A percentile compares a stretch with the other conserved stretches of the same genome.
phyloP scores from a whole-genome alignment of 1,140 invertebrate species.

The Diploscapter pachys region DNA sequence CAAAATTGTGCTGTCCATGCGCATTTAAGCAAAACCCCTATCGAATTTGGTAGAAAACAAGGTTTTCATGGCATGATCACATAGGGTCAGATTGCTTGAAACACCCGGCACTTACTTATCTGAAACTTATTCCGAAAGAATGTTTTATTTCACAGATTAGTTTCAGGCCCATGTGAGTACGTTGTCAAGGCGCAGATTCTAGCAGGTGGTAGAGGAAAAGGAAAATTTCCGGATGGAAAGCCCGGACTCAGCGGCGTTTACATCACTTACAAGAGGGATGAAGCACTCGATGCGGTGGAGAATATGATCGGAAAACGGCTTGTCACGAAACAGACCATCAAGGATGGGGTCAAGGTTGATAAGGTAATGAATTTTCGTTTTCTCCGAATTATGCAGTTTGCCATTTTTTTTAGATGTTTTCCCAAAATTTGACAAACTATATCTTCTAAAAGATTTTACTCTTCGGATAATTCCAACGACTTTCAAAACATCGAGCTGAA shows the following conservation, averaged over 20 bases:
- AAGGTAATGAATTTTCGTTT: constrained; percentile 62
- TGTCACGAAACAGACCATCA: constrained; percentile 92
- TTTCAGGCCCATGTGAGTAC: constrained; percentile 70
- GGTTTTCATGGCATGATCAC: too few relatives aligned
- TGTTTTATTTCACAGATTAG: constrained; percentile 45
- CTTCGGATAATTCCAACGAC: neutral
- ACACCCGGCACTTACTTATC: neutral
- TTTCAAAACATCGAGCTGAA: too few relatives aligned
- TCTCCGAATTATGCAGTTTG: neutral
- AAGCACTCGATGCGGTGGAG: constrained; percentile 32
- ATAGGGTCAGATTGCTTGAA: neutral
- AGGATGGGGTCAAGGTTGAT: constrained; percentile 84
- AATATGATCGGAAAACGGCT: constrained; percentile 45
- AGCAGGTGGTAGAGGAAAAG: constrained; percentile 93
- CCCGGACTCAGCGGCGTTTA: constrained; percentile 85
- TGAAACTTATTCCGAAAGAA: neutral
- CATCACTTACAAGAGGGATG: constrained; percentile 67
- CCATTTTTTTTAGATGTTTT: constrained; percentile 9
- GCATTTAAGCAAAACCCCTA: neutral
- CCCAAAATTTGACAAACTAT: neutral
- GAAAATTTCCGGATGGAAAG: constrained; percentile 89
- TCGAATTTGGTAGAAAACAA: neutral
- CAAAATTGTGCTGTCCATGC: neutral
- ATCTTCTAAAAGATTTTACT: neutral
- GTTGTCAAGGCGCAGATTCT: constrained; percentile 98